Evolutionary conservation across 2,113 vertebrate species (phyloP).

Genomic region (Patagioenas fasciata): DNA sequence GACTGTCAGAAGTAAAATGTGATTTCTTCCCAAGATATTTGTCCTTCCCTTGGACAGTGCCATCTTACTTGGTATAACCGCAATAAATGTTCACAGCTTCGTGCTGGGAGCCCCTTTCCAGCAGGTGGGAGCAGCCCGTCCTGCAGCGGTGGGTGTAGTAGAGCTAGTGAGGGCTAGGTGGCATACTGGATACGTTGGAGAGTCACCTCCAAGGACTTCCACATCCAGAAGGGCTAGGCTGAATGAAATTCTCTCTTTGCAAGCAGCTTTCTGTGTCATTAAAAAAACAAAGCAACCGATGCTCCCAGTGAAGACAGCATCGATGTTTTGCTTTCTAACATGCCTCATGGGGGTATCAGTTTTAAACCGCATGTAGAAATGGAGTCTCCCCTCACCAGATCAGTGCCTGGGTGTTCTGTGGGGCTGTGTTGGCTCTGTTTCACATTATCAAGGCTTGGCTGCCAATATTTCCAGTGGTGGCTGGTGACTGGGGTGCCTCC

Average conservation of each 20-base stretch:
- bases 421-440: conserved; percentile 24
- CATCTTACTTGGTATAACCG: neutral
- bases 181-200: conserved; percentile 74
- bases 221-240: conserved; percentile 38
- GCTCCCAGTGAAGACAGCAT: conserved; percentile 66
- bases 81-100: neutral
- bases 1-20: neutral
- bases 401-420: conserved; percentile 11
- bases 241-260: conserved; percentile 62
- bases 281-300: conserved; percentile 59
- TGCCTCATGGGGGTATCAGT: conserved; percentile 62
- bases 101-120: neutral
- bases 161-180: conserved; percentile 75
- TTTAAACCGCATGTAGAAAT: conserved; percentile 58
- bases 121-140: neutral
- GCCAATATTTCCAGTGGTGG: conserved; percentile 14
- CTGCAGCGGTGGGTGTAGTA: conserved; percentile 54
- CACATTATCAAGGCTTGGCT: neutral
- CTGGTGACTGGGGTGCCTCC: neutral
- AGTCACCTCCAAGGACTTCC: conserved; percentile 59
- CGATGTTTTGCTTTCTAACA: conserved; percentile 68
- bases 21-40: neutral
- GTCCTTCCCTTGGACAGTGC: neutral
- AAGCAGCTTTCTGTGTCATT: conserved; percentile 58
- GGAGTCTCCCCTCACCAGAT: conserved; percentile 41